phyloP scores from a whole-genome alignment of 2,113 vertebrate genomes.

The Thinocorus orbignyianus region DNA sequence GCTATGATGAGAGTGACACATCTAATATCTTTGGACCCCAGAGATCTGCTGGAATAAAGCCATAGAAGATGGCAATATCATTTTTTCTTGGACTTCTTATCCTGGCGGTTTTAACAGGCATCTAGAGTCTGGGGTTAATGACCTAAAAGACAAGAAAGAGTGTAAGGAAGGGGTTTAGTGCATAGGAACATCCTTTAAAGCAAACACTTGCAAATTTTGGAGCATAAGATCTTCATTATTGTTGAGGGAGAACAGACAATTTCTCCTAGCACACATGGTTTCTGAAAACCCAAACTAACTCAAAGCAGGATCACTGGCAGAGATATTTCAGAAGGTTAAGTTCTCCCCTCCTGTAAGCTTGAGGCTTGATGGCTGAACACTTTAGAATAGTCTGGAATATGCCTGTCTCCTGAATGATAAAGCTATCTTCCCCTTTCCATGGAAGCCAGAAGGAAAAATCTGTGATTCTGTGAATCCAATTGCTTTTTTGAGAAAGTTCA shows the following conservation, averaged over 20 bases:
- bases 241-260: background rate
- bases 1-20: background rate
- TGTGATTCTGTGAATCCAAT: background rate
- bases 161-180: background rate
- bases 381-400: background rate
- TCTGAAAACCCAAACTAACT: background rate
- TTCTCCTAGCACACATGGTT: background rate
- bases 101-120: background rate
- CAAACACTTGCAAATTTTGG: background rate
- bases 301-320: background rate
- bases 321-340: background rate
- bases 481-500: background rate
- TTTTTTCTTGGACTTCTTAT: background rate
- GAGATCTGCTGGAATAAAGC: background rate
- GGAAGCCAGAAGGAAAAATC: background rate
- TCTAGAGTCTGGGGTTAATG: background rate
- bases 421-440: background rate
- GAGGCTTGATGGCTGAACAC: background rate
- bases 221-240: background rate
- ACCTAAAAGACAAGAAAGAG: background rate
- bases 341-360: background rate
- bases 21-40: background rate
- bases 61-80: background rate
- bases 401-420: background rate
- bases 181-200: background rate